Conservation (phyloP, 2,797 vertebrate species). For the Steatocranus sp. region DNA sequence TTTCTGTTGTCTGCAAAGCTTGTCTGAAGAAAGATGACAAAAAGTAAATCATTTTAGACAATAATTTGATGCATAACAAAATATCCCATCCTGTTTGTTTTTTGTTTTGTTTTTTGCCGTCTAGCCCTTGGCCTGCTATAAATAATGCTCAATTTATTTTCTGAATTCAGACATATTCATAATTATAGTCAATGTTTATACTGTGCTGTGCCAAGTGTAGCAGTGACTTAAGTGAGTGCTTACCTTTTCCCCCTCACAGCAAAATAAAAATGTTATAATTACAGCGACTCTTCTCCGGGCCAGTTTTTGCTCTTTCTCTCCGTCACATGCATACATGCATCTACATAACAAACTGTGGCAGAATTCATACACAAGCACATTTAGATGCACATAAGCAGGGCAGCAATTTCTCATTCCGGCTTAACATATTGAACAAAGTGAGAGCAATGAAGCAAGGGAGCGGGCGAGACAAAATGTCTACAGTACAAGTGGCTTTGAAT, state of each 20-base stretch:
- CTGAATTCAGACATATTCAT: neutral
- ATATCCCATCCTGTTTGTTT: neutral
- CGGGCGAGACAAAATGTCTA: constrained; percentile 56
- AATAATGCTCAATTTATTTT: constrained; percentile 21
- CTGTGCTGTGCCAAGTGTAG: neutral
- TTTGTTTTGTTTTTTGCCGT: neutral
- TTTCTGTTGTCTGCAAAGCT: neutral
- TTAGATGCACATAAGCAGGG: neutral
- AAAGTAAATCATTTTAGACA: neutral
- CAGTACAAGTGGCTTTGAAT: constrained; percentile 71
- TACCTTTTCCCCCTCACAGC: constrained; percentile 2
- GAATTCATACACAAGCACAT: neutral
- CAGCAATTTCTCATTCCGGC: constrained; percentile 17
- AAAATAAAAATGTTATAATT: constrained; percentile 41
- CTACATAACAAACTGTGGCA: neutral
- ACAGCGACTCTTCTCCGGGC: constrained; percentile 6
- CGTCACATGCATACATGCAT: neutral
- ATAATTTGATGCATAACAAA: constrained; percentile 22
- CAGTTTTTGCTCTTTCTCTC: neutral
- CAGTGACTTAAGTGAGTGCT: neutral
- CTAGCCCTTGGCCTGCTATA: neutral
- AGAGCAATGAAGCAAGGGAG: constrained; percentile 32
- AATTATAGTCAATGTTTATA: constrained; percentile 22
- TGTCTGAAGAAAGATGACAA: neutral
- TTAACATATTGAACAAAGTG: constrained; percentile 40